These are phyloP conservation scores for Melanerpes aurifrons DNA, from an alignment of 2,113 vertebrate species.

Conservation along the genomic window DNA sequence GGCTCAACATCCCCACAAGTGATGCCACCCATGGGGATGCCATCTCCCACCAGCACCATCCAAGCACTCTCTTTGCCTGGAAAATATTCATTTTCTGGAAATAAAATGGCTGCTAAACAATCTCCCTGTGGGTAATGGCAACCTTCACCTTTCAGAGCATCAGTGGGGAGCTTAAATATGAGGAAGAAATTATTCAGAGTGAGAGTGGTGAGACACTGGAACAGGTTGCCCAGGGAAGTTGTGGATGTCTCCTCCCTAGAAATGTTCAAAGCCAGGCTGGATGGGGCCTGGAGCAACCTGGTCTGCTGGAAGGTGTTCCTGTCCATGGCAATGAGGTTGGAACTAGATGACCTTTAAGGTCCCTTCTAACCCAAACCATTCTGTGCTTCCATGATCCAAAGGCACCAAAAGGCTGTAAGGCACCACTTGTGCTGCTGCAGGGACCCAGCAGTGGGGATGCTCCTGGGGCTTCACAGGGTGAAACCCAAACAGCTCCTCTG, in stretches of 20 bases:
- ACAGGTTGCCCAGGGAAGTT: no score
- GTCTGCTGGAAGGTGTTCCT: no score
- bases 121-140: rapidly evolving
- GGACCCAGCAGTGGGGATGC: rapidly evolving
- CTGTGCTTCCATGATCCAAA: no score
- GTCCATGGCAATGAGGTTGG: no score
- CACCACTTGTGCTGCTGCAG: rapidly evolving
- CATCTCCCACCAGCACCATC: background rate
- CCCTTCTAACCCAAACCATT: no score
- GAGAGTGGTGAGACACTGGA: no score
- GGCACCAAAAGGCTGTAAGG: background rate
- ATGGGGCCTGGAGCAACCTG: no score
- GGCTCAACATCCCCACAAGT: rapidly evolving
- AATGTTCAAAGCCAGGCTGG: no score
- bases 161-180: background rate
- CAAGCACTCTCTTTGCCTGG: background rate
- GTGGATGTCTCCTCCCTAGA: no score
- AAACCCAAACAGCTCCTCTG: background rate
- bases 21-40: rapidly evolving
- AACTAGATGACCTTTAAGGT: no score
- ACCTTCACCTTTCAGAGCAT: background rate
- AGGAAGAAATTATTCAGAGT: no score
- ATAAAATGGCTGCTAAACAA: background rate
- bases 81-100: background rate
- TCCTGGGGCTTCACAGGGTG: background rate